A percentile compares a stretch with the other conserved stretches of the same genome.
Evolutionary conservation across 2,113 vertebrate genomes (phyloP).

Genomic region (Paratilapia polleni): DNA sequence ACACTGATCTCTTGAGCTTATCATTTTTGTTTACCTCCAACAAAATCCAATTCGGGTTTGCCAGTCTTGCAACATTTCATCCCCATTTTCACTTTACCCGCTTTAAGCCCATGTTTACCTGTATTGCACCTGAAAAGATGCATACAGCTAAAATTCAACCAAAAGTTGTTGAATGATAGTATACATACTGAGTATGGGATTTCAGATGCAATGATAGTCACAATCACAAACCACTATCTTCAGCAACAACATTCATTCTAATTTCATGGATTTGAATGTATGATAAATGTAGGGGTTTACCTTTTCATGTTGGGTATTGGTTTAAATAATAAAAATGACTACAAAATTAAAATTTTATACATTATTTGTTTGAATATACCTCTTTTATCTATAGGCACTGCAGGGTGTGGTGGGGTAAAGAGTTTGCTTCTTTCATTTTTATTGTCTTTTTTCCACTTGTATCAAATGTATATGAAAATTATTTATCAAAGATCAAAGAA

Average conservation of each 20-base stretch:
- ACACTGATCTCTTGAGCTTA: constrained; percentile 1
- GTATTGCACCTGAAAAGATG: too few species aligned
- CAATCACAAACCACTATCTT: too few species aligned
- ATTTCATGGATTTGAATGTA: too few species aligned
- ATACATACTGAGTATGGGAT: too few species aligned
- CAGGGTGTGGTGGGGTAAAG: not conserved
- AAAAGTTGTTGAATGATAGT: too few species aligned
- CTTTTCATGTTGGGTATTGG: not conserved
- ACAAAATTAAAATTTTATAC: not conserved
- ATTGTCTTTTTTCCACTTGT: not conserved
- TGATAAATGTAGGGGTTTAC: too few species aligned
- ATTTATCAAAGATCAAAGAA: not conserved
- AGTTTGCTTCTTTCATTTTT: not conserved
- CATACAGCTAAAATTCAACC: too few species aligned
- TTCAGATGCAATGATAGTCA: too few species aligned
- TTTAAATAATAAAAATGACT: not conserved
- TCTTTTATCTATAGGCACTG: not conserved
- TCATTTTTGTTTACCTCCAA: not conserved
- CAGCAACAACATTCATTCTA: too few species aligned
- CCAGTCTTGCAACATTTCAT: not conserved
- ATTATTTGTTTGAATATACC: not conserved
- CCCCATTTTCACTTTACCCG: constrained; percentile 1
- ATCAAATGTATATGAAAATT: not conserved
- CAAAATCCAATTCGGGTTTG: constrained; percentile 31
- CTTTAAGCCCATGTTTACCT: not conserved